phyloP scores from a whole-genome alignment of 64 coral and sea anemone species.

The Porites lutea region DNA sequence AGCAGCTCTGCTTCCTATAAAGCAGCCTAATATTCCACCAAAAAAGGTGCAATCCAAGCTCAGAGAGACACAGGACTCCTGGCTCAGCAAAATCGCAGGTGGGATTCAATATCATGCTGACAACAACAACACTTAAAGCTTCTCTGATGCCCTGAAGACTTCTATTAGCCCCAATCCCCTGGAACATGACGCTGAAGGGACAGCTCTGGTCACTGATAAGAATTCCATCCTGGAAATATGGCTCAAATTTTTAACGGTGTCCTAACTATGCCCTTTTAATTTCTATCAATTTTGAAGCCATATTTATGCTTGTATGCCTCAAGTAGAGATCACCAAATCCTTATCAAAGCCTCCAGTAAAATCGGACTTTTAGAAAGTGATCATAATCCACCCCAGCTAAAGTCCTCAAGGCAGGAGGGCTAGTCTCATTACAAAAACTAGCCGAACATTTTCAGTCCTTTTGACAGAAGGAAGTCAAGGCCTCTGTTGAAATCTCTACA shows the following conservation, averaged over 20 bases:
- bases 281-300: no score
- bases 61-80: not conserved
- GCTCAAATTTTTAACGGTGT: conserved; percentile 34
- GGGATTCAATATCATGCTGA: conserved; percentile 31
- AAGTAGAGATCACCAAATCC: conserved; percentile 12
- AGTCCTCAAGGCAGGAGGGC: conserved; percentile 4
- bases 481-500: conserved; percentile 4
- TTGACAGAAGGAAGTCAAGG: not conserved
- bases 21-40: not conserved
- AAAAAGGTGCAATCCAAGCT: not conserved
- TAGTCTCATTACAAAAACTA: not conserved
- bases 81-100: conserved; percentile 28
- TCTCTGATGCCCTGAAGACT: conserved; percentile 41
- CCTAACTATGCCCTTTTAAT: no score
- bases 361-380: conserved; percentile 19
- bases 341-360: not conserved
- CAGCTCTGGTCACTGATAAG: not conserved
- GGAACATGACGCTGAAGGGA: conserved; percentile 26
- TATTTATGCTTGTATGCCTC: not conserved
- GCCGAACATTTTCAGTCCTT: not conserved
- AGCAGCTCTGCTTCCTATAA: not conserved
- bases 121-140: conserved; percentile 47
- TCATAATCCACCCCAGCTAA: conserved; percentile 57
- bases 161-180: not conserved
- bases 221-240: conserved; percentile 21